Base-by-base conservation (phyloP, 2,888 invertebrate species). In the Sphinx pinastri region DNA sequence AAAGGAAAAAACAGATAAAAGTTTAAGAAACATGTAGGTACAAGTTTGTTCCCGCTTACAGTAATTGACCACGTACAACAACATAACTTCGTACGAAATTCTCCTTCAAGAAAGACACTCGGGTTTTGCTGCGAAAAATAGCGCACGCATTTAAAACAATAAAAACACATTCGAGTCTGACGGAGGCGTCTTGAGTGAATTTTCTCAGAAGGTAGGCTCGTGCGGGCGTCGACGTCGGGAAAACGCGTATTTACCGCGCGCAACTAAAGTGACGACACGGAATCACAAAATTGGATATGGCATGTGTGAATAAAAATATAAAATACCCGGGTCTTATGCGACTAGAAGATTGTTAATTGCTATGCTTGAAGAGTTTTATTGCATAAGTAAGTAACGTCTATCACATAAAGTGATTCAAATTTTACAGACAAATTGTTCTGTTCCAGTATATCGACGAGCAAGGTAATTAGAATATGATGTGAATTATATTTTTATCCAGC, bases 111-210 rank as follows among this genome's bases (percentile, higher is more conserved):
- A 79, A 80, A 79, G 77, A 76, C 74, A 75, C 75, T 75, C 73
- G 72, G 82, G 81, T 82, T 85, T 78, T 82, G 82, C 81, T 83
- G 82, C 84, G 85, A 86, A 87, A 90, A 91, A 90, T 88, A 90
- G 84, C 86, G 88, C 87, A 87, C 86, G 88, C 89, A 88, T 90
- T 91, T 90, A 88, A 90, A 90, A 91, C 87, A 90, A 91, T 92
- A 91, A 91, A 90, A 89, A 88, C 84, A 87, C 85, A 87, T 88
- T 85, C 84, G 83, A 81, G 84, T 81, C 84, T 85, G 85, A 81
- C 82, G 85, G 84, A 85, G 86, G 84, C 82, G 84, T 74, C 84
- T 85, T 88, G 87, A 89, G 90, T 90, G 89, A 90, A 90, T 90
- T 91, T 90, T 87, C 84, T 81, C 81, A 75, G 76, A 78, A 83